Conservation (phyloP, 2,888 invertebrate genomes). For the Ophonus ardosiacus region DNA sequence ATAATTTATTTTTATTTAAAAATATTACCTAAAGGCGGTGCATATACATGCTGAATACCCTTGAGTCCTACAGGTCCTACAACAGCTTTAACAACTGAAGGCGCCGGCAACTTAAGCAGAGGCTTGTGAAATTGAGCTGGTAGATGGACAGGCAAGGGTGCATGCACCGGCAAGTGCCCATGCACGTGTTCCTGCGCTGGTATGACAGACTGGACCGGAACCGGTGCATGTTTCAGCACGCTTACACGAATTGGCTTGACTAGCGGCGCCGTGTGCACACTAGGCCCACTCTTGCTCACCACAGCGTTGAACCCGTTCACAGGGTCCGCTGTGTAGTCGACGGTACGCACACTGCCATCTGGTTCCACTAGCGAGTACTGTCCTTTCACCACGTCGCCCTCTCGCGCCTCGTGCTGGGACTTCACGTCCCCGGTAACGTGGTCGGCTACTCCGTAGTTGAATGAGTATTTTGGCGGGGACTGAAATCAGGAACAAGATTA, state of each 20-base stretch:
- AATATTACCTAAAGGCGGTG: conserved; percentile 21
- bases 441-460: conserved; percentile 82
- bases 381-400: conserved; percentile 82
- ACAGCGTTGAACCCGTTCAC: conserved; percentile 80
- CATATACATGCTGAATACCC: conserved; percentile 59
- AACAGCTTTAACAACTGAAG: conserved; percentile 50
- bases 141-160: not conserved
- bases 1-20: no score
- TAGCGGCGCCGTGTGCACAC: conserved; percentile 74
- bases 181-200: no score
- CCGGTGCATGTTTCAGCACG: conserved; percentile 8
- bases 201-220: no score
- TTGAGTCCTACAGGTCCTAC: conserved; percentile 56
- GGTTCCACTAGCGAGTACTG: conserved; percentile 78
- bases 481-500: conserved; percentile 67
- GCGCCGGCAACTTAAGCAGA: conserved; percentile 24
- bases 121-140: not conserved
- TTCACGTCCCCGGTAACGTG: conserved; percentile 80
- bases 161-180: no score
- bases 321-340: conserved; percentile 80
- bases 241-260: conserved; percentile 65
- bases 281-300: conserved; percentile 78
- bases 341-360: conserved; percentile 78
- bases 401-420: conserved; percentile 82
- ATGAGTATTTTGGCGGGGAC: conserved; percentile 81